Conservation (phyloP, 2,113 vertebrate species). For the Pteronura brasiliensis region DNA sequence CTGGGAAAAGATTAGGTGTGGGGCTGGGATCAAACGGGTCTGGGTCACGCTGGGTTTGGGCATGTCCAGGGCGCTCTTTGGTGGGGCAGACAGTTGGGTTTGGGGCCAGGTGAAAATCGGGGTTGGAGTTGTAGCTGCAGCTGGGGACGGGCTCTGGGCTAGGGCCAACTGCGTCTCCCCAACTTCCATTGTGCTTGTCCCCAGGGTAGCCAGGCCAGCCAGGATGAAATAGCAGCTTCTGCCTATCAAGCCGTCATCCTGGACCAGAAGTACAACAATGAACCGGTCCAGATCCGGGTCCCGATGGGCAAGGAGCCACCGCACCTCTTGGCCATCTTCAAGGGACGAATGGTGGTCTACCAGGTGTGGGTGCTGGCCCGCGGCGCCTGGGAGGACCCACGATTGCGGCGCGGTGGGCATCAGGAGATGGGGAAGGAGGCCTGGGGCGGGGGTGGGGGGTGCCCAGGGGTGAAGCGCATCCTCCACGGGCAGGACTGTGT, state of each 20-base stretch:
- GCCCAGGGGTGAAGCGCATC: neutral
- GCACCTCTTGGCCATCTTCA: slow-evolving; percentile 93
- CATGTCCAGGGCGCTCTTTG: neutral
- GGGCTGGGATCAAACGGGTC: neutral
- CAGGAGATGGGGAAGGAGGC: neutral
- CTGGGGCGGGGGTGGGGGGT: too few relatives aligned
- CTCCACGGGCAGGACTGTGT: fast-evolving
- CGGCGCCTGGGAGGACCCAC: neutral
- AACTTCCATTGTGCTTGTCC: neutral
- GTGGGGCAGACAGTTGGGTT: neutral
- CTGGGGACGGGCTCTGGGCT: neutral
- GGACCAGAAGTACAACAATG: slow-evolving; percentile 88
- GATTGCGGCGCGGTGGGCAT: fast-evolving
- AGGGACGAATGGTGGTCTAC: slow-evolving; percentile 90
- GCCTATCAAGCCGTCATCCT: slow-evolving; percentile 87
- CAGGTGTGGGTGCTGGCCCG: slow-evolving; percentile 72
- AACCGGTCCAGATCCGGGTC: slow-evolving; percentile 89
- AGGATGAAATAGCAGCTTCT: slow-evolving; percentile 86
- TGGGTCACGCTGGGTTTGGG: neutral
- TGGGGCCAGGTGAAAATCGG: neutral
- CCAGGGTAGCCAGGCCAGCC: slow-evolving; percentile 88
- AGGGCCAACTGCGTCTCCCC: neutral
- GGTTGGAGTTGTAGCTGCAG: neutral
- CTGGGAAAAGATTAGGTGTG: neutral
- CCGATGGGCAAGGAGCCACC: slow-evolving; percentile 92